Evolutionary conservation across 2,113 vertebrate species (phyloP).

Genomic region (Arenaria interpres): DNA sequence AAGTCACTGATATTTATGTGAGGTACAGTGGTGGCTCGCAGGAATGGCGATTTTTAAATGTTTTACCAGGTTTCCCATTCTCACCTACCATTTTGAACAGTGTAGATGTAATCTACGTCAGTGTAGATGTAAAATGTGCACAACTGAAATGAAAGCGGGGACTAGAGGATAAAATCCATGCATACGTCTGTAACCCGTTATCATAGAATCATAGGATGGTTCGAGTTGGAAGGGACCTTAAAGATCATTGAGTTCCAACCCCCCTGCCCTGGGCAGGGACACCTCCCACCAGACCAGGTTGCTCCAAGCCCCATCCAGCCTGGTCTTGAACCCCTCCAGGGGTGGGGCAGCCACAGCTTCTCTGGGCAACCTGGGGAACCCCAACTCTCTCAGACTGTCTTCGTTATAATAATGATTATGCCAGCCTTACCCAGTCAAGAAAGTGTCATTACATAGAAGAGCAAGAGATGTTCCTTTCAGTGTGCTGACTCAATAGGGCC

Average conservation of each 20-base stretch:
- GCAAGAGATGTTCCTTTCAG: background rate
- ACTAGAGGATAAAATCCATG: background rate
- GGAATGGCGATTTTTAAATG: background rate
- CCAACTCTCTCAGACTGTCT: no score
- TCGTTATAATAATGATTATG: background rate
- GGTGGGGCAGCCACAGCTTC: no score
- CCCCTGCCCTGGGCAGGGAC: no score
- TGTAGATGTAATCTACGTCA: no score
- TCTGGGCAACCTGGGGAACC: no score
- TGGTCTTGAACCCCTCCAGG: no score
- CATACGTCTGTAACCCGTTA: background rate
- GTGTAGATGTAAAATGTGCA: no score
- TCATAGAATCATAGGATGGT: no score
- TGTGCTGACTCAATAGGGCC: background rate
- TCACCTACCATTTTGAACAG: background rate
- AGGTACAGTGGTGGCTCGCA: background rate
- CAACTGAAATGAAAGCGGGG: background rate
- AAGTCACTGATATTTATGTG: background rate
- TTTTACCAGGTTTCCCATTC: background rate
- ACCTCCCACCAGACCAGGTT: no score
- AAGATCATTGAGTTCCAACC: no score
- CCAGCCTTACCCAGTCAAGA: background rate
- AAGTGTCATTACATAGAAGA: background rate
- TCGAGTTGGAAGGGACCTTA: no score
- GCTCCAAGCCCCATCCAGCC: no score